Conservation (phyloP, 2,888 invertebrate species). For the Mimumesa dahlbomi region DNA sequence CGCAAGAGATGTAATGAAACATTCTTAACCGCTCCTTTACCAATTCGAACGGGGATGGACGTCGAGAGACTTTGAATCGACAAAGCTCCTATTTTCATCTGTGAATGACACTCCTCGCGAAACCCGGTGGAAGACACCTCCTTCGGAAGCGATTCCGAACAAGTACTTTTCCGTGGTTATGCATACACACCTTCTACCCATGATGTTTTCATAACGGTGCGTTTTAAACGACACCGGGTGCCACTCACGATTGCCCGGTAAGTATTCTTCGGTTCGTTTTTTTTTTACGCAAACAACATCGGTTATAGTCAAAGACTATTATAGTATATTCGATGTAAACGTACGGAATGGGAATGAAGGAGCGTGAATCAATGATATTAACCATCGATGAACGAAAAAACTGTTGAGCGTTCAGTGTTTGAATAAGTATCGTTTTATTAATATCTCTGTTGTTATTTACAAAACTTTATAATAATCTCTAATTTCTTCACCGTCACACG, state of each 20-base stretch:
- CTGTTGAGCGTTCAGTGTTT: slow-evolving; percentile 46
- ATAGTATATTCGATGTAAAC: too few species aligned
- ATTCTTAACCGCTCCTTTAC: slow-evolving; percentile 65
- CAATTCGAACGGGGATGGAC: not conserved
- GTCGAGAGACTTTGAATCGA: not conserved
- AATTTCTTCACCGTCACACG: slow-evolving; percentile 72
- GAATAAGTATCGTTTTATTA: slow-evolving; percentile 79
- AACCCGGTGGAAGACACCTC: not conserved
- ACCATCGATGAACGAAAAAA: too few species aligned
- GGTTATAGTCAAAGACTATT: too few species aligned
- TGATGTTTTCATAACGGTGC: not conserved
- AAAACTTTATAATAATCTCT: slow-evolving; percentile 79
- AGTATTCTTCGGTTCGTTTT: not conserved
- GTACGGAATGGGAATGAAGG: too few species aligned
- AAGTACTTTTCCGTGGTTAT: not conserved
- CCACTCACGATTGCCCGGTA: not conserved
- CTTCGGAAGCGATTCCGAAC: not conserved
- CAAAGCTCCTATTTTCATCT: too few species aligned
- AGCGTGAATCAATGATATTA: too few species aligned
- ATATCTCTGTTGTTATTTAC: slow-evolving; percentile 80
- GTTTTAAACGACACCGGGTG: not conserved
- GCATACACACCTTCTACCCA: not conserved
- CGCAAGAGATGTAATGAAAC: slow-evolving; percentile 77
- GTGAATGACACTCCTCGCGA: too few species aligned
- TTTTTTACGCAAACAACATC: too few species aligned